Conservation (phyloP, 2,113 vertebrate genomes). For the Theristicus caerulescens region DNA sequence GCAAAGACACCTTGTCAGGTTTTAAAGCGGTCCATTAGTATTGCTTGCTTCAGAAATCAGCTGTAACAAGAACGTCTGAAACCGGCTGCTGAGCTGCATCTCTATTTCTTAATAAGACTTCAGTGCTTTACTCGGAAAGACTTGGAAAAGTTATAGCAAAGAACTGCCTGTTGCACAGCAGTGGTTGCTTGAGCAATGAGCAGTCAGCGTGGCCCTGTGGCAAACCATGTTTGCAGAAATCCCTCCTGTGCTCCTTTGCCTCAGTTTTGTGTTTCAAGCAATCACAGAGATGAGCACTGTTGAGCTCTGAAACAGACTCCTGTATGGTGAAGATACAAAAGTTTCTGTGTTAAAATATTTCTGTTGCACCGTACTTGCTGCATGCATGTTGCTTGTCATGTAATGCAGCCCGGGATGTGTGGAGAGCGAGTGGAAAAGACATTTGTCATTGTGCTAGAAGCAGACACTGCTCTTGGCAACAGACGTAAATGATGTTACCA, state of each 20-base stretch:
- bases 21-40: rapidly evolving
- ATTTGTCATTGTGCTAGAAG: background rate
- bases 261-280: background rate
- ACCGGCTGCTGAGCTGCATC: background rate
- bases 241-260: background rate
- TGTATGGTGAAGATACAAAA: background rate
- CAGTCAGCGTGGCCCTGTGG: rapidly evolving
- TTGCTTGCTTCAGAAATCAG: background rate
- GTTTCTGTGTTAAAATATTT: background rate
- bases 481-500: background rate
- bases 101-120: background rate
- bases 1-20: background rate
- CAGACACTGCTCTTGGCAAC: background rate
- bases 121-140: background rate
- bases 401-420: rapidly evolving
- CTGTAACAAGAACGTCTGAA: background rate
- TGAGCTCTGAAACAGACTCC: background rate
- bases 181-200: background rate
- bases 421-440: background rate
- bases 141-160: background rate
- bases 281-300: background rate
- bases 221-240: background rate
- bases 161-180: background rate
- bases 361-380: rapidly evolving
- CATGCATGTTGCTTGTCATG: rapidly evolving